A percentile compares a stretch with the other conserved stretches of the same genome.
Conservation (phyloP, 2,888 invertebrate species). For the Yponomeuta plumbellus region DNA sequence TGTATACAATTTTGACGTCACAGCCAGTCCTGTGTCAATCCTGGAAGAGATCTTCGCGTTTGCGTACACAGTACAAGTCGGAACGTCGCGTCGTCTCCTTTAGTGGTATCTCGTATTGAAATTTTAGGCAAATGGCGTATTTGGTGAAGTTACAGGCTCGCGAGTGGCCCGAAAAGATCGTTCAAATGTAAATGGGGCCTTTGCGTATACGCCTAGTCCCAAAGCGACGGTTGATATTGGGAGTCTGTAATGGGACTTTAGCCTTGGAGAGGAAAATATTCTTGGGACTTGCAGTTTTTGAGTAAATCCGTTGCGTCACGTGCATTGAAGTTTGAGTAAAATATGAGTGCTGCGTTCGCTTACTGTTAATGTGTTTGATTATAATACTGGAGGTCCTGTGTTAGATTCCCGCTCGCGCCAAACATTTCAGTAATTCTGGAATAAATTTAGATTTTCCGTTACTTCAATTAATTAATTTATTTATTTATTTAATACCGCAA, state of each 20-base stretch:
- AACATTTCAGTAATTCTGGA: too few species aligned
- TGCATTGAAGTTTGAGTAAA: too few species aligned
- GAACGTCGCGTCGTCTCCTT: conserved; percentile 29
- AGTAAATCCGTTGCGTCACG: too few species aligned
- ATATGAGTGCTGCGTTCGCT: too few species aligned
- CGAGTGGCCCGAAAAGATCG: conserved; percentile 42
- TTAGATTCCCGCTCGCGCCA: too few species aligned
- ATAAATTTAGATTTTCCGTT: too few species aligned
- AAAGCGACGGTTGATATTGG: conserved; percentile 15
- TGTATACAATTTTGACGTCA: too few species aligned
- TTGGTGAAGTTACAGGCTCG: conserved; percentile 39
- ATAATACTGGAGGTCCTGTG: too few species aligned
- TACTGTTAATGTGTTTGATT: too few species aligned
- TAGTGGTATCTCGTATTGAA: conserved; percentile 45
- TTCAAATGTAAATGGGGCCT: conserved; percentile 47
- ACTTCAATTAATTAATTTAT: too few species aligned
- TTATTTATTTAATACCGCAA: too few species aligned
- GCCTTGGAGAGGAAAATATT: background rate
- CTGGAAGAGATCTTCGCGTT: background rate
- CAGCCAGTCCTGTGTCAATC: background rate
- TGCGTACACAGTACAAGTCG: conserved; percentile 22
- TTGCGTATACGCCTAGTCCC: conserved; percentile 26
- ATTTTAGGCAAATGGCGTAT: conserved; percentile 54
- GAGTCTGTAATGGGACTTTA: background rate
- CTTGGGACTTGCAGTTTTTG: background rate